These are phyloP conservation scores for Saguinus imperator DNA, from an alignment of 2,113 vertebrate species.

Conservation along the genomic window DNA sequence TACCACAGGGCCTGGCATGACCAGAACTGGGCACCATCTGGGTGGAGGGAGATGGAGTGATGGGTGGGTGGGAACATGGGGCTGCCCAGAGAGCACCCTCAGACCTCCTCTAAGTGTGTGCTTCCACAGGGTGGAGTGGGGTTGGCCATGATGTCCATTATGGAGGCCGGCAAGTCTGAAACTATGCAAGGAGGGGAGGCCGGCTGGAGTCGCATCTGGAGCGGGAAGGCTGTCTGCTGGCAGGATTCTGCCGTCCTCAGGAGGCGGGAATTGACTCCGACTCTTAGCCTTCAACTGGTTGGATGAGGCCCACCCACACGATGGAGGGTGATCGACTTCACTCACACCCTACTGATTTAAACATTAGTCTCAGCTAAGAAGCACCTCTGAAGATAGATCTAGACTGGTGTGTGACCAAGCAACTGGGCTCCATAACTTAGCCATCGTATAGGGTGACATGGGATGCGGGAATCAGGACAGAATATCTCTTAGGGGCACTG, in stretches of 20 bases:
- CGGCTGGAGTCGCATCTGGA: neutral
- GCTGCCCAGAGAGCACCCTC: neutral
- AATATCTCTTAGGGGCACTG: rapidly evolving
- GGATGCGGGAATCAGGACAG: neutral
- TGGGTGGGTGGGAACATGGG: rapidly evolving
- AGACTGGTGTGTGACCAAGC: neutral
- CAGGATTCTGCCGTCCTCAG: neutral
- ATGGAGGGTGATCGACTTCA: neutral
- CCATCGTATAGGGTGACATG: too few relatives aligned
- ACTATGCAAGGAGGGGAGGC: neutral
- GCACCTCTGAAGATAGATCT: neutral
- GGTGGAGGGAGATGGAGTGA: too few relatives aligned
- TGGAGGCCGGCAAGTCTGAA: neutral
- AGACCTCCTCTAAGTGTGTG: rapidly evolving
- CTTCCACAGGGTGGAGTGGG: neutral
- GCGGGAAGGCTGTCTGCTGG: neutral
- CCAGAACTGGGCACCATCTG: neutral
- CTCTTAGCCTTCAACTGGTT: neutral
- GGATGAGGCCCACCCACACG: neutral
- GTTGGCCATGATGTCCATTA: rapidly evolving
- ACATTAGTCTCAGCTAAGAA: neutral
- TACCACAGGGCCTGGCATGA: neutral
- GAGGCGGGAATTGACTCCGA: neutral
- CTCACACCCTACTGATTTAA: neutral
- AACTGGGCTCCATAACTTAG: neutral